Evolutionary conservation across 2,113 vertebrate species (phyloP).

Genomic region (Pteronura brasiliensis): DNA sequence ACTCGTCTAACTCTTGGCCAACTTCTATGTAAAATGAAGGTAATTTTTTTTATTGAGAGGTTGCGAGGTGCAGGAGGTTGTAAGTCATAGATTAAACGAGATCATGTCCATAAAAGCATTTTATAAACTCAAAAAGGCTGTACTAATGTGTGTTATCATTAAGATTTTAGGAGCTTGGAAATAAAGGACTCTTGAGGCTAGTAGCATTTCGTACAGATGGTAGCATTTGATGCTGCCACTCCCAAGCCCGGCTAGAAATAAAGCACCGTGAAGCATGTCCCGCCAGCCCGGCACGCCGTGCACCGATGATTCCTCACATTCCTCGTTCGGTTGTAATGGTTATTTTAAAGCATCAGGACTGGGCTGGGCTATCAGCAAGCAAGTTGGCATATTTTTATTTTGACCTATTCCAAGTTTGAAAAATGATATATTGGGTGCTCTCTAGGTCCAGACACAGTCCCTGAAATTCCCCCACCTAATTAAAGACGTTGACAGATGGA

Average conservation of each 20-base stretch:
- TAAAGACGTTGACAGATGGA: slow-evolving; percentile 47
- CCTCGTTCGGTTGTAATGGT: background rate
- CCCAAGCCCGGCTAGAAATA: background rate
- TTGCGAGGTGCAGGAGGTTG: background rate
- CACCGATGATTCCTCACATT: background rate
- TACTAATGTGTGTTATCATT: slow-evolving; percentile 16
- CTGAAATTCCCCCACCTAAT: slow-evolving; percentile 28
- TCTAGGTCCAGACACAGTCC: background rate
- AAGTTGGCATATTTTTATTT: slow-evolving; percentile 51
- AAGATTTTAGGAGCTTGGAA: slow-evolving; percentile 51
- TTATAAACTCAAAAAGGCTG: background rate
- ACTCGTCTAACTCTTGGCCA: too few species aligned
- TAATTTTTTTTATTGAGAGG: background rate
- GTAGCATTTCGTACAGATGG: background rate
- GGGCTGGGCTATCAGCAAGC: background rate
- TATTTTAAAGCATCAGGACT: slow-evolving; percentile 14
- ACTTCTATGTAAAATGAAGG: background rate
- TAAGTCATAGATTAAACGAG: background rate
- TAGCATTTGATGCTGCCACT: background rate
- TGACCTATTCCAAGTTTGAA: slow-evolving; percentile 1
- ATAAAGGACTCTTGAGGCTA: background rate
- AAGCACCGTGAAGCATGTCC: background rate
- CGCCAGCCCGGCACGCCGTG: background rate
- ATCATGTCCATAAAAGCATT: background rate
- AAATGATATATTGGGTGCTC: background rate